phyloP scores from a whole-genome alignment of 2,888 invertebrate genomes.

The Bruchidius siliquastri region DNA sequence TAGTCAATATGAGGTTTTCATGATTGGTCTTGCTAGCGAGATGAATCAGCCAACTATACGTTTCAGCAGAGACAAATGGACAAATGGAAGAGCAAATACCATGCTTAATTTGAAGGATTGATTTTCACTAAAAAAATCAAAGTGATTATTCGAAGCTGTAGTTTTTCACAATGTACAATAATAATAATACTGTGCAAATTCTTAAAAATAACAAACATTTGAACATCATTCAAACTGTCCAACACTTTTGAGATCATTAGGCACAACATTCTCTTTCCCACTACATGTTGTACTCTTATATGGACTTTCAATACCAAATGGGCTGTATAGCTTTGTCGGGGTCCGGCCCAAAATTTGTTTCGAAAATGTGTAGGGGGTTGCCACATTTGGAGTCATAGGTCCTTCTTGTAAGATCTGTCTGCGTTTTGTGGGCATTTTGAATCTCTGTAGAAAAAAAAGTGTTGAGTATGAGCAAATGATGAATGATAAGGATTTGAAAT shows the following conservation, averaged over 20 bases:
- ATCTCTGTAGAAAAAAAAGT: conserved; percentile 43
- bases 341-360: conserved; percentile 57
- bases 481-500: too few species aligned
- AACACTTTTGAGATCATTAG: conserved; percentile 3
- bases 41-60: too few species aligned
- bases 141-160: background rate
- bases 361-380: conserved; percentile 50
- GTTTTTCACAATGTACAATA: background rate
- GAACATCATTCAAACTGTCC: background rate
- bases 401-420: conserved; percentile 53
- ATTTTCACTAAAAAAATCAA: too few species aligned
- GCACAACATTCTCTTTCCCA: conserved; percentile 30
- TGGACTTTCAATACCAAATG: conserved; percentile 72
- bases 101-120: too few species aligned
- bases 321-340: conserved; percentile 70
- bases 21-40: too few species aligned
- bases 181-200: background rate
- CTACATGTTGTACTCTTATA: conserved; percentile 30
- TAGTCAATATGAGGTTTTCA: too few species aligned
- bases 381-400: conserved; percentile 48
- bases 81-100: too few species aligned
- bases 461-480: background rate
- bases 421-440: conserved; percentile 53
- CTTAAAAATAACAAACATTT: background rate
- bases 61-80: too few species aligned